Percentiles rank a stretch among this genome's conserved stretches.
Evolutionary conservation across 2,888 invertebrate genomes (phyloP).

Genomic region (Heteromurus nitidus): DNA sequence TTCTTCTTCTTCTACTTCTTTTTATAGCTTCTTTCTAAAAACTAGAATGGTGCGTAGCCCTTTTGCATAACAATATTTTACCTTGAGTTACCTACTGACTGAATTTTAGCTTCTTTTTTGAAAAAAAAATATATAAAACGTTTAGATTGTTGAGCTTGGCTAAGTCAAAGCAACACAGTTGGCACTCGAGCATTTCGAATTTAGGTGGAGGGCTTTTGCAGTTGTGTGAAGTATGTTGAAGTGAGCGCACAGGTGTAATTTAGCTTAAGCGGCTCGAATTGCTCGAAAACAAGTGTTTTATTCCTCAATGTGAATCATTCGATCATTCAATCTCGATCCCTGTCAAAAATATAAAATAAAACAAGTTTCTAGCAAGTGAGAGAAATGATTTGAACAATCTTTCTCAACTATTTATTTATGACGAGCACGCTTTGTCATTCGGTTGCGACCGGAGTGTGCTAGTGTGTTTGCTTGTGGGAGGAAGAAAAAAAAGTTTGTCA

Average conservation of each 20-base stretch:
- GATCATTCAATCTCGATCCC: no score
- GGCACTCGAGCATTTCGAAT: conserved; percentile 30
- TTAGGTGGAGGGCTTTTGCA: conserved; percentile 13
- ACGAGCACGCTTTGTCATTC: no score
- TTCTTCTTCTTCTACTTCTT: no score
- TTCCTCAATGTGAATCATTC: no score
- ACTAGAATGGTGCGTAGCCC: no score
- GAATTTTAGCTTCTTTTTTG: conserved; percentile 42
- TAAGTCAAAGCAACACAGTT: conserved; percentile 44
- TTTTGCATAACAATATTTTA: conserved; percentile 18
- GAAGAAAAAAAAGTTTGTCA: conserved; percentile 15
- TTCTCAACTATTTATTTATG: no score
- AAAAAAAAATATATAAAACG: conserved; percentile 22
- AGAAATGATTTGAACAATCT: no score
- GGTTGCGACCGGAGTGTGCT: no score
- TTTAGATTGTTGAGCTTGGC: conserved; percentile 54
- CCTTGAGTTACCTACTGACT: conserved; percentile 59
- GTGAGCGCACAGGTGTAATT: conserved; percentile 8
- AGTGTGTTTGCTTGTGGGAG: no score
- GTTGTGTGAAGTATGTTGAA: conserved; percentile 35
- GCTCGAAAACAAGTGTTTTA: not conserved
- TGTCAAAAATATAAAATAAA: no score
- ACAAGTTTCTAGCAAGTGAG: no score
- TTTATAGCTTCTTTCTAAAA: no score
- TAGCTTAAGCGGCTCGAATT: not conserved